phyloP scores from a whole-genome alignment of 2,888 invertebrate species.

The Helleia helle region DNA sequence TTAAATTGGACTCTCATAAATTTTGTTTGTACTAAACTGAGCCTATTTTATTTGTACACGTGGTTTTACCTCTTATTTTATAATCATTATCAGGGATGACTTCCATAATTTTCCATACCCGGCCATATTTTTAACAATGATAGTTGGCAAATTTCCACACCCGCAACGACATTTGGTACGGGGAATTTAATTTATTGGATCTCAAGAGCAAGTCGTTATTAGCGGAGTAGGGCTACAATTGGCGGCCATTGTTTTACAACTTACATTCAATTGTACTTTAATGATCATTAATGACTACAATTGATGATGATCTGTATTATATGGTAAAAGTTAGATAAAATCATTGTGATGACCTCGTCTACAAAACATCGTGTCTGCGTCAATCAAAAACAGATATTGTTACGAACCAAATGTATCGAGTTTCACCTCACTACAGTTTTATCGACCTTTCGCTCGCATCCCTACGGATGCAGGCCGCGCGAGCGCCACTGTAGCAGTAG shows the following conservation, averaged over 20 bases:
- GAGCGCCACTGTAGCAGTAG: too few species aligned
- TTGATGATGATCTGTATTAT: constrained; percentile 14
- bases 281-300: constrained; percentile 20
- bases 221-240: constrained; percentile 20
- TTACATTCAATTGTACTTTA: constrained; percentile 19
- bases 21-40: too few species aligned
- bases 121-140: constrained; percentile 19
- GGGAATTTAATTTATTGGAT: constrained; percentile 27
- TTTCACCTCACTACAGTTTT: too few species aligned
- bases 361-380: neutral
- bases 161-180: constrained; percentile 20
- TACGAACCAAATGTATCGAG: too few species aligned
- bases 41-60: too few species aligned
- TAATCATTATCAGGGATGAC: too few species aligned
- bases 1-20: neutral
- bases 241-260: constrained; percentile 21
- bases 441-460: too few species aligned
- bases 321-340: neutral
- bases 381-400: neutral
- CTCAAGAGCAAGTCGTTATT: constrained; percentile 21
- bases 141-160: constrained; percentile 26
- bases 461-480: too few species aligned
- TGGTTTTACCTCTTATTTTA: too few species aligned
- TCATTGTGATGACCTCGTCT: neutral
- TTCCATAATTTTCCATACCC: constrained; percentile 1